Base-by-base conservation (phyloP, 2,113 vertebrate species). In the Pseudopodoces humilis region DNA sequence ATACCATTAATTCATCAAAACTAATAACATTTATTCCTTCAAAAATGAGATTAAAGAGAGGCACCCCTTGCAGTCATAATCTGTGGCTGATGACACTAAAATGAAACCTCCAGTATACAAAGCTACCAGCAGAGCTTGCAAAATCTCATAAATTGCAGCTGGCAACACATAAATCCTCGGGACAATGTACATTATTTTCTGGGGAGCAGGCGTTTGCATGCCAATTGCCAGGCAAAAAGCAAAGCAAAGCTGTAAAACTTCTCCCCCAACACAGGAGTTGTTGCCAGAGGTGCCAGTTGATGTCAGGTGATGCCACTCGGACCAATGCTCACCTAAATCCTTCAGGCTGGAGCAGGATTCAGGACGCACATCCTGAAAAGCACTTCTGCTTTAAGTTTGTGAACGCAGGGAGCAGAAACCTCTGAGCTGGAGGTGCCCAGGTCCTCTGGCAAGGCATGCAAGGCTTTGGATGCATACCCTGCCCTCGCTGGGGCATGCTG, bases 1-100 rank as follows among this genome's bases (percentile, higher is more conserved):
- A 97, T 98, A 96, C 96, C 96, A 98, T 97, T 98, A 98, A 98
- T 98, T 98, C 90, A 88, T 98, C 97, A 96, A 97, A 97, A 97
- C 94, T 98, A 98, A 97, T 98, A 97, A 98, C 96, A 97, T 97
- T 97, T 98, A 98, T 97, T 97, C 96, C 96, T 97, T 97, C 96
- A 95, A 96, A 98, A 98, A 98, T 96, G 96, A 97, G 98, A 98
- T 98, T 98, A 98, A 97, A 95, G 88, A 30, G 55, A 63, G 92
- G 95, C 96, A 96, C 97, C 97, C 97, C 97, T 97, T 77, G 92
- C 81, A 94, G 97, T 91, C 76, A 7, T 97, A 97, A 98, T 98
- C 96, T 59, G 16, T 95, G 94, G 96, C 96, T 97, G 97, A 96
- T 96, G 96, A 90, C 96, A 95, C 95, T 52, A 27, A 88, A 93